Evolutionary conservation across 2,113 vertebrate species (phyloP).

Genomic region (Perognathus longimembris): DNA sequence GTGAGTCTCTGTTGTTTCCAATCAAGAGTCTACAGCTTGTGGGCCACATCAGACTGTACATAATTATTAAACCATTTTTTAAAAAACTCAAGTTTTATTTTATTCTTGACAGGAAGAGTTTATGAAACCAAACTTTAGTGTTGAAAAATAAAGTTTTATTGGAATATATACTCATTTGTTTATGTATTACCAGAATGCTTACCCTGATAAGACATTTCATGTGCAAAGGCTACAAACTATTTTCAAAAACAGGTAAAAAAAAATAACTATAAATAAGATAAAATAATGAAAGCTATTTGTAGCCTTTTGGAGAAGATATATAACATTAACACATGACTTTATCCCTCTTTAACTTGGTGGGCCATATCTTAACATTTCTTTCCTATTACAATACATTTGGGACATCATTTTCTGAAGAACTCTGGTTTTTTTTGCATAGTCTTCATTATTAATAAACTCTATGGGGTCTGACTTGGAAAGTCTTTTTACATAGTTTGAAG

Average conservation of each 20-base stretch:
- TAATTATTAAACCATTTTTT: background rate
- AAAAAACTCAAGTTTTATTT: background rate
- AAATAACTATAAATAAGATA: slow-evolving; percentile 22
- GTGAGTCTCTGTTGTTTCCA: slow-evolving; percentile 29
- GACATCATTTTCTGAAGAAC: slow-evolving; percentile 27
- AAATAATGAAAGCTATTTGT: slow-evolving; percentile 52
- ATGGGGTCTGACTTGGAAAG: background rate
- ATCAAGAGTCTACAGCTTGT: background rate
- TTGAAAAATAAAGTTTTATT: slow-evolving; percentile 12
- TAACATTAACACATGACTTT: slow-evolving; percentile 43
- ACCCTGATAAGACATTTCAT: slow-evolving; percentile 12
- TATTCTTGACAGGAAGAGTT: slow-evolving; percentile 21
- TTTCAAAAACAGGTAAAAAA: slow-evolving; percentile 26
- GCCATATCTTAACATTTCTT: background rate
- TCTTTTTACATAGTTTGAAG: slow-evolving; percentile 93
- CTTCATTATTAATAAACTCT: background rate
- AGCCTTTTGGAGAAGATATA: slow-evolving; percentile 3
- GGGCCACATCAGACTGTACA: background rate
- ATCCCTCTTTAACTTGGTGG: slow-evolving; percentile 58
- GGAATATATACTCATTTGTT: slow-evolving; percentile 19
- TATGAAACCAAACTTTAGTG: slow-evolving; percentile 20
- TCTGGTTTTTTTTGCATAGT: background rate
- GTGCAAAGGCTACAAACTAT: slow-evolving; percentile 30
- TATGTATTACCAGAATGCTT: background rate
- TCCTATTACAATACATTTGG: slow-evolving; percentile 4